Conservation (phyloP, 2,888 invertebrate genomes). For the Chymomyza procnemis region DNA sequence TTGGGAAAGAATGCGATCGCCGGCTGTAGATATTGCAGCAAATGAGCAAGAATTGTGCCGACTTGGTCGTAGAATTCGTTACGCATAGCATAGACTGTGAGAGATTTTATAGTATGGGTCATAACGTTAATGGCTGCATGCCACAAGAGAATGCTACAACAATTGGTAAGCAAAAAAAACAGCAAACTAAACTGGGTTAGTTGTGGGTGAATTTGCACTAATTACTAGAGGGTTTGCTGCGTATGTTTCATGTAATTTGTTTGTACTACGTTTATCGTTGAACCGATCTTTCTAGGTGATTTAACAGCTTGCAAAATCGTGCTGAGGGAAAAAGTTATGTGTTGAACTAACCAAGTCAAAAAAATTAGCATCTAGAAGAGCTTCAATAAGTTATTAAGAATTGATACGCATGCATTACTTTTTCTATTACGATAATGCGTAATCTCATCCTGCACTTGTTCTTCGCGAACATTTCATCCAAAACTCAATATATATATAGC, state of each 20-base stretch:
- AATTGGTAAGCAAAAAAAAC: constrained; percentile 2
- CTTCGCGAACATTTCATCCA: too few relatives aligned
- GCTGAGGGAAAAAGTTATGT: too few relatives aligned
- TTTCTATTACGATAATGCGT: too few relatives aligned
- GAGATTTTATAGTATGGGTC: constrained; percentile 24
- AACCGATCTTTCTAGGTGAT: too few relatives aligned
- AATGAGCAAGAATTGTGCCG: constrained; percentile 44
- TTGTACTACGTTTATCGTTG: not conserved
- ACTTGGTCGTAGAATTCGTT: constrained; percentile 23
- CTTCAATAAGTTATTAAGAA: too few relatives aligned
- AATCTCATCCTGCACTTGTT: too few relatives aligned
- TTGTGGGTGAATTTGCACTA: constrained; percentile 32
- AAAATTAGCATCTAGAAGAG: too few relatives aligned
- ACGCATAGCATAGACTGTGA: constrained; percentile 37
- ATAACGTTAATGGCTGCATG: constrained; percentile 63
- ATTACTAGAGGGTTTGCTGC: not conserved
- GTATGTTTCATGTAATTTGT: not conserved
- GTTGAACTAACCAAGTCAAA: too few relatives aligned
- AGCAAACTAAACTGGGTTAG: constrained; percentile 52
- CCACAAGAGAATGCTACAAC: constrained; percentile 19
- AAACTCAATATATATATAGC: too few relatives aligned
- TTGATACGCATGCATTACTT: too few relatives aligned
- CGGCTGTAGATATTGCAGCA: constrained; percentile 17
- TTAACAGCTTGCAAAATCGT: too few relatives aligned
- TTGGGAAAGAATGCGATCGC: constrained; percentile 61